phyloP scores from a whole-genome alignment of 2,888 invertebrate genomes.

The Corbicula japonica region DNA sequence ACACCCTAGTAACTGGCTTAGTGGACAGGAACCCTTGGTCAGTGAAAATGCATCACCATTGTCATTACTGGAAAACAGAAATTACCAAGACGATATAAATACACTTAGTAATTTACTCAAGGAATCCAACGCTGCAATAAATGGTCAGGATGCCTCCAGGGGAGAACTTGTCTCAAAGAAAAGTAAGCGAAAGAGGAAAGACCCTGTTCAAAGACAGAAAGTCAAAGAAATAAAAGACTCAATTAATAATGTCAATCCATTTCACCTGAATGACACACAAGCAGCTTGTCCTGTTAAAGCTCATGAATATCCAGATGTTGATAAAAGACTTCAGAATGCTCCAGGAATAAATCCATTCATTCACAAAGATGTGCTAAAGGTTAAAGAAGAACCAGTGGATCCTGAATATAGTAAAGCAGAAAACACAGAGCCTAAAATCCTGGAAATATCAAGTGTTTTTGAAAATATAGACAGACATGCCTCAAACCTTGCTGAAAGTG shows the following conservation, averaged over 20 bases:
- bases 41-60: background rate
- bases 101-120: slow-evolving; percentile 46
- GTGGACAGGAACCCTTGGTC: background rate
- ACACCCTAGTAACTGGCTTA: slow-evolving; percentile 10
- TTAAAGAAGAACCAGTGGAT: slow-evolving; percentile 52
- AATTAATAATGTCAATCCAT: background rate
- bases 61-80: too few species aligned
- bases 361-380: slow-evolving; percentile 32
- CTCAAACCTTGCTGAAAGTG: too few species aligned
- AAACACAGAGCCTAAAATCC: slow-evolving; percentile 25
- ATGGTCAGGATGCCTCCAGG: background rate
- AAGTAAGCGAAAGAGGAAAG: slow-evolving; percentile 47
- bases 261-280: background rate
- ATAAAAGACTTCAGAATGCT: too few species aligned
- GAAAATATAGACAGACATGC: too few species aligned
- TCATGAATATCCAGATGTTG: background rate
- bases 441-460: slow-evolving; percentile 16
- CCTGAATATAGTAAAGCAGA: slow-evolving; percentile 45
- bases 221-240: background rate
- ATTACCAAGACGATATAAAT: slow-evolving; percentile 47
- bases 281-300: background rate
- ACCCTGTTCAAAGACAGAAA: slow-evolving; percentile 28
- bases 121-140: slow-evolving; percentile 39
- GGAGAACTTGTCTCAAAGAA: slow-evolving; percentile 12
- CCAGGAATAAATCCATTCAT: slow-evolving; percentile 28